These are phyloP conservation scores for Gymnopithys bicolor DNA, from an alignment of 2,797 vertebrate genomes.

Conservation along the genomic window DNA sequence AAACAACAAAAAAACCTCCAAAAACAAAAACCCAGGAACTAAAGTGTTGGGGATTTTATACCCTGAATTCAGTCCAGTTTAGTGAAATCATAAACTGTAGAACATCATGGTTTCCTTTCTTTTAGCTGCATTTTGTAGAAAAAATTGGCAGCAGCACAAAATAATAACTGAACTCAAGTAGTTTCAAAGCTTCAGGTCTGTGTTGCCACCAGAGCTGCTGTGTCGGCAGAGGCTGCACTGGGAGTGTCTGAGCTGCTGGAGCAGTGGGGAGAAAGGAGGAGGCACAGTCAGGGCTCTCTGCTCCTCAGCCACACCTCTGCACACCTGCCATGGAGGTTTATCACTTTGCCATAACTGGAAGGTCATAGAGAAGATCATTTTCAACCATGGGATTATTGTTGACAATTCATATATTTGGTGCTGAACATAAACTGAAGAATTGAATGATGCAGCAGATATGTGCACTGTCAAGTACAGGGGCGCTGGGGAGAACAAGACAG, in stretches of 20 bases:
- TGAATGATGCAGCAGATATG: neutral
- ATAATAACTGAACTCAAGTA: neutral
- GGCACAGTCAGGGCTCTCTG: neutral
- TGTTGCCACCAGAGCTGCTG: neutral
- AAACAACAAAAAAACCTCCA: neutral
- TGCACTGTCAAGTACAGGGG: neutral
- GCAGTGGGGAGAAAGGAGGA: neutral
- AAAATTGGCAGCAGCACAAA: neutral
- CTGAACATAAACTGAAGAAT: neutral
- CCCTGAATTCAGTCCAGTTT: neutral
- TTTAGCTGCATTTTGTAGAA: neutral
- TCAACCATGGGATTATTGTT: neutral
- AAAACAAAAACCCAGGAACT: neutral
- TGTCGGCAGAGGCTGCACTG: neutral
- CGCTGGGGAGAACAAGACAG: neutral
- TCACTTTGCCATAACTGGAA: neutral
- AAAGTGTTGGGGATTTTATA: neutral
- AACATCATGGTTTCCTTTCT: neutral
- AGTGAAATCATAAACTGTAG: neutral
- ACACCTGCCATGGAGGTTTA: fast-evolving
- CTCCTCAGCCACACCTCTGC: neutral
- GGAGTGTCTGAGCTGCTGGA: neutral
- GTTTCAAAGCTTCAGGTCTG: neutral
- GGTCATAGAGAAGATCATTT: neutral
- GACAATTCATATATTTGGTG: neutral